phyloP scores from a whole-genome alignment of 2,797 vertebrate species.

The Valencia hispanica region DNA sequence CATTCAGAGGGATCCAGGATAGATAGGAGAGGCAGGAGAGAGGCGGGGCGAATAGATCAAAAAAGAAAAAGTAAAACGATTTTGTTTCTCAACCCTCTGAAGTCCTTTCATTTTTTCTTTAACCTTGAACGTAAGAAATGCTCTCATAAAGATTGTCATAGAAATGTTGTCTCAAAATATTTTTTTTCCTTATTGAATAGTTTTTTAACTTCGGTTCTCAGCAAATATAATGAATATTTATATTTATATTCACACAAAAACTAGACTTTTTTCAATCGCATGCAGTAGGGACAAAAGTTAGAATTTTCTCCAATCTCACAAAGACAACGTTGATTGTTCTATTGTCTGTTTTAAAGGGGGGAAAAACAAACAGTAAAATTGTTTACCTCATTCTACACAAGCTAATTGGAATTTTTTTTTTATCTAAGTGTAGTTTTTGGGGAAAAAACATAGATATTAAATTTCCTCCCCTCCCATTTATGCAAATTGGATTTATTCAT shows the following conservation, averaged over 20 bases:
- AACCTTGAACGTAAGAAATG: neutral
- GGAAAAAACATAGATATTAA: neutral
- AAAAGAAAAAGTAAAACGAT: conserved; percentile 27
- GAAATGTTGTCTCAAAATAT: neutral
- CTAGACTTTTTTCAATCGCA: neutral
- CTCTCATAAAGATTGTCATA: neutral
- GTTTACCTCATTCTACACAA: neutral
- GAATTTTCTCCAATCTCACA: neutral
- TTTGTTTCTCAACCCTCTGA: neutral
- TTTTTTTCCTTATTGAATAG: neutral
- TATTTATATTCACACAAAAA: neutral
- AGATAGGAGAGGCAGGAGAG: conserved; percentile 44
- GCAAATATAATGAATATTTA: neutral
- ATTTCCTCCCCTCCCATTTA: neutral
- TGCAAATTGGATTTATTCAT: neutral
- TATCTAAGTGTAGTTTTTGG: too few relatives aligned
- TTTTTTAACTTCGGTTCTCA: neutral
- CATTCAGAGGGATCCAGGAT: conserved; percentile 60
- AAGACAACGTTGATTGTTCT: neutral
- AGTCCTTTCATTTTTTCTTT: neutral
- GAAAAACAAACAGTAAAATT: neutral
- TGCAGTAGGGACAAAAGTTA: neutral
- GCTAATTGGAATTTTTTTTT: neutral
- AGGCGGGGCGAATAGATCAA: conserved; percentile 33
- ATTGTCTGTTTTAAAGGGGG: neutral